phyloP scores from a whole-genome alignment of 2,888 invertebrate species.

The Meganola albula region DNA sequence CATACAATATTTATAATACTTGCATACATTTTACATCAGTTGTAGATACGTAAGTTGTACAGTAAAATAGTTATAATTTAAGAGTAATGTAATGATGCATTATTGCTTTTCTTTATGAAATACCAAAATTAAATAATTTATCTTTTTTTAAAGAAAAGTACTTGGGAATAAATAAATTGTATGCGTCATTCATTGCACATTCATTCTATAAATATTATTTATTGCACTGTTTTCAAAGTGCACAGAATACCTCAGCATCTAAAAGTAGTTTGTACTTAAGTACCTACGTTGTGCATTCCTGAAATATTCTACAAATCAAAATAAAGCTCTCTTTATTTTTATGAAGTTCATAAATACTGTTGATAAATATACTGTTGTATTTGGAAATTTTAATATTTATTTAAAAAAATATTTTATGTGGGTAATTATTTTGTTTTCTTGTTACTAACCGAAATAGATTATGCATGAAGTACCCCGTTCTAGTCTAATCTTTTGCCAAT shows the following conservation, averaged over 20 bases:
- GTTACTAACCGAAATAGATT: too few relatives aligned
- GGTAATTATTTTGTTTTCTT: too few relatives aligned
- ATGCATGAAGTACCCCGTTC: too few relatives aligned
- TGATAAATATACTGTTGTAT: too few relatives aligned
- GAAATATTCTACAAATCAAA: conserved; percentile 8
- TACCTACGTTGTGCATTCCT: conserved; percentile 13
- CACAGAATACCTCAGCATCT: conserved; percentile 12
- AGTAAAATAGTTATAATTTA: conserved; percentile 51
- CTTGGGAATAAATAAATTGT: conserved; percentile 2
- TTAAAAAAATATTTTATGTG: too few relatives aligned
- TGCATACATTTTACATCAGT: conserved; percentile 28
- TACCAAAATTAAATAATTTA: neutral
- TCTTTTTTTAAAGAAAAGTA: neutral
- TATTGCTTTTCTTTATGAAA: conserved; percentile 11
- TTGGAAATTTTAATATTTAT: too few relatives aligned
- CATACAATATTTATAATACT: conserved; percentile 17
- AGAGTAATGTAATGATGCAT: conserved; percentile 47
- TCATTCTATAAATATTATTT: too few relatives aligned
- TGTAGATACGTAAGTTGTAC: conserved; percentile 63
- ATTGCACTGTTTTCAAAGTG: conserved; percentile 11
- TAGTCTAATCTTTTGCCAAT: too few relatives aligned
- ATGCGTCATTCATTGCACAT: neutral
- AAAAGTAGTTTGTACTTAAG: conserved; percentile 23
- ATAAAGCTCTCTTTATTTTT: conserved; percentile 21
- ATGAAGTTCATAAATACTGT: neutral